Conservation (phyloP, 1,140 invertebrate genomes). For the Macrosteles quadrilineatus region DNA sequence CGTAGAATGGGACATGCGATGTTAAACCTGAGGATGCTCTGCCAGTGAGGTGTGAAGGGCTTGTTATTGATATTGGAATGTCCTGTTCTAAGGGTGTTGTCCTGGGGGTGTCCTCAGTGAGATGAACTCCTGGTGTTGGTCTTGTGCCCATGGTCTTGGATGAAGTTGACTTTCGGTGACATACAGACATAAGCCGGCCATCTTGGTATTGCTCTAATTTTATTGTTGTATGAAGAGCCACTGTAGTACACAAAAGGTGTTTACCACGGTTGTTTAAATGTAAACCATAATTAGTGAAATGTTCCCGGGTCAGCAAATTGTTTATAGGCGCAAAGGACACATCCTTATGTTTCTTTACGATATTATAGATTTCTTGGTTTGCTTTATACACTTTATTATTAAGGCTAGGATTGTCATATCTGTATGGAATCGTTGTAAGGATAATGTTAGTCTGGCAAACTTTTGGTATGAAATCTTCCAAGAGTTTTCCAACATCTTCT, state of each 20-base stretch:
- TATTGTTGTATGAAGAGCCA: neutral
- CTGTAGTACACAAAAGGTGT: neutral
- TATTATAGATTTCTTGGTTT: neutral
- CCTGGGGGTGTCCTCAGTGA: no score
- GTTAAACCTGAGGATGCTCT: no score
- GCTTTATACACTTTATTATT: neutral
- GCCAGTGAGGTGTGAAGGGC: no score
- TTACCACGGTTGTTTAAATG: neutral
- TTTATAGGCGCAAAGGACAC: neutral
- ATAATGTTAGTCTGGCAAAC: neutral
- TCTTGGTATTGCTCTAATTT: no score
- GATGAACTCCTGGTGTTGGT: no score
- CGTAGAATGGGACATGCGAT: no score
- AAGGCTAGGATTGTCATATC: neutral
- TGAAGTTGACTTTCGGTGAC: no score
- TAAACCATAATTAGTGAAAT: neutral
- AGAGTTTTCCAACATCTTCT: conserved; percentile 2
- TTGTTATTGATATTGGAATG: no score
- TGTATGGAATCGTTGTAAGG: neutral
- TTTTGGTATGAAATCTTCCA: neutral
- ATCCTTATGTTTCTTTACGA: neutral
- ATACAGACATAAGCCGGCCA: no score
- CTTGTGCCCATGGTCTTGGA: no score
- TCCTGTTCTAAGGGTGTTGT: no score
- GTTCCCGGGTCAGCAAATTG: neutral